Percentiles rank a stretch among this genome's conserved stretches.
phyloP scores from a whole-genome alignment of 2,113 vertebrate species.

The Leptobrachium leishanense region DNA sequence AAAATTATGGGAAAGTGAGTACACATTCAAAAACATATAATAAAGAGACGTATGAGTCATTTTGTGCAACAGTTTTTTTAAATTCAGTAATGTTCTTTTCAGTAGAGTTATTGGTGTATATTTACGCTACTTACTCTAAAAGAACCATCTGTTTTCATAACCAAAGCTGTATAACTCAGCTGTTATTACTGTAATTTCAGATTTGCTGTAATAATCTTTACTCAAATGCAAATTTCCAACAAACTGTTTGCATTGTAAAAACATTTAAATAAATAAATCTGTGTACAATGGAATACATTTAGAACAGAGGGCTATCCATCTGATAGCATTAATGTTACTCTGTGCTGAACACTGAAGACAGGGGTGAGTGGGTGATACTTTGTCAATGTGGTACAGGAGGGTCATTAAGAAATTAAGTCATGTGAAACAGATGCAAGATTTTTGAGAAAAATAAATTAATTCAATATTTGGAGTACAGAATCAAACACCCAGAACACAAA shows the following conservation, averaged over 20 bases:
- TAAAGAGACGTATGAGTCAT: too few species aligned
- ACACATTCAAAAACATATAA: too few species aligned
- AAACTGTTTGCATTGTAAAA: slow-evolving; percentile 8
- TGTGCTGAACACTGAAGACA: background rate
- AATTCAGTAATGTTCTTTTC: slow-evolving; percentile 8
- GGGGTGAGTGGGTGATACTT: background rate
- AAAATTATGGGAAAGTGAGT: too few species aligned
- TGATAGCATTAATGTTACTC: background rate
- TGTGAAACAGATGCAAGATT: background rate
- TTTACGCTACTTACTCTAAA: slow-evolving; percentile 21
- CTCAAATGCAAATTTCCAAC: background rate
- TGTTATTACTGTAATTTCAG: slow-evolving; percentile 5
- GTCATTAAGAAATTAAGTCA: slow-evolving; percentile 9
- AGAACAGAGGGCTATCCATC: background rate
- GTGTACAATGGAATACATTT: background rate
- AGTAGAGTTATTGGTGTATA: slow-evolving; percentile 19
- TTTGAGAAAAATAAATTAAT: background rate
- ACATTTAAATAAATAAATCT: background rate
- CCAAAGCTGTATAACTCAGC: background rate
- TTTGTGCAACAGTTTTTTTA: too few species aligned
- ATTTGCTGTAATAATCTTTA: slow-evolving; percentile 15
- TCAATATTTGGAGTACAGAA: too few species aligned
- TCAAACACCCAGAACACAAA: too few species aligned
- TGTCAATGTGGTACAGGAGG: background rate
- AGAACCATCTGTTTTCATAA: slow-evolving; percentile 27